Conservation (phyloP, 2,113 vertebrate genomes). For the Cynopterus brachyotis region DNA sequence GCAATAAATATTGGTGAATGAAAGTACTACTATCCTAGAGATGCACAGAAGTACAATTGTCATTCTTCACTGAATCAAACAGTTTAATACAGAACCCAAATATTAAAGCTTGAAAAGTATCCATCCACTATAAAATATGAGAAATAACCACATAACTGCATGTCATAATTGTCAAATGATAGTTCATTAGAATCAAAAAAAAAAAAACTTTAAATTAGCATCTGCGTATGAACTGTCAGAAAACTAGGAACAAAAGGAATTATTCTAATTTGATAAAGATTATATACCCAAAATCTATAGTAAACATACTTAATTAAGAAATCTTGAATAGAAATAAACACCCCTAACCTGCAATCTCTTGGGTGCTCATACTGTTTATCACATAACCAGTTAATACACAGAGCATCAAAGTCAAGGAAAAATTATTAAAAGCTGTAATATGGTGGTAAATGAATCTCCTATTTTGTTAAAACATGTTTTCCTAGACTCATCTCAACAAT, state of each 20-base stretch:
- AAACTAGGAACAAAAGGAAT: background rate
- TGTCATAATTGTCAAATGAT: background rate
- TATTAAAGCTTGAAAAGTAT: background rate
- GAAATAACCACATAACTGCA: background rate
- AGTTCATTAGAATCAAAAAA: background rate
- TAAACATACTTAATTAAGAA: background rate
- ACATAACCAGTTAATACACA: background rate
- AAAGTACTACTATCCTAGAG: background rate
- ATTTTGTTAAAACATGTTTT: constrained; percentile 5
- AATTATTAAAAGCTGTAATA: background rate
- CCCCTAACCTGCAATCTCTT: background rate
- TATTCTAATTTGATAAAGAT: background rate
- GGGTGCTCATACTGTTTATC: background rate
- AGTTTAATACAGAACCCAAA: background rate
- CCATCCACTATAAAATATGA: background rate
- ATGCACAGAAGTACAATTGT: background rate
- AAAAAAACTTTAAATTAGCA: background rate
- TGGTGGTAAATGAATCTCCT: background rate
- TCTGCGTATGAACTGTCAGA: background rate
- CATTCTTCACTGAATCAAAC: background rate
- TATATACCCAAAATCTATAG: background rate
- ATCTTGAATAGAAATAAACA: background rate
- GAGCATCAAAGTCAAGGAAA: background rate
- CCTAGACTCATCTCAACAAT: background rate
- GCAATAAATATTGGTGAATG: background rate